phyloP scores from a whole-genome alignment of 2,797 vertebrate genomes.

The Galaxias olidus region DNA sequence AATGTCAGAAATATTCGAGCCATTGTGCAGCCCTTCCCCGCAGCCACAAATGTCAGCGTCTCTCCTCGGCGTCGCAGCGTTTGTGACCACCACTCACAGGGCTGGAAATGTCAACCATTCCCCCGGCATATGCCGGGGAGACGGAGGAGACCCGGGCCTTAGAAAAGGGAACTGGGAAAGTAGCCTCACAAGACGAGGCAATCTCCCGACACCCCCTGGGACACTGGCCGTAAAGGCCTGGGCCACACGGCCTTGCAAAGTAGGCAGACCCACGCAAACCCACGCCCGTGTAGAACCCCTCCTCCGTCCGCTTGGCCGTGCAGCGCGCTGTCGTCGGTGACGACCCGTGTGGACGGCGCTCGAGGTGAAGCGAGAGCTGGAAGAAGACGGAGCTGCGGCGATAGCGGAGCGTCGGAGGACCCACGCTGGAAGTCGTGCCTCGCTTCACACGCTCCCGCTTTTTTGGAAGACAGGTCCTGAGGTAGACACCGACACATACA shows the following conservation, averaged over 20 bases:
- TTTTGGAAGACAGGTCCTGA: too few species aligned
- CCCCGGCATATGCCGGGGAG: slow-evolving; percentile 42
- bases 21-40: slow-evolving; percentile 51
- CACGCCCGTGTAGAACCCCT: slow-evolving; percentile 12
- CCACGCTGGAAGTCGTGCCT: too few species aligned
- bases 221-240: background rate
- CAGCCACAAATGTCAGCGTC: slow-evolving; percentile 67
- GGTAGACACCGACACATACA: background rate
- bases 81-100: slow-evolving; percentile 57
- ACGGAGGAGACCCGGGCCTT: slow-evolving; percentile 35
- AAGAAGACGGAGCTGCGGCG: too few species aligned
- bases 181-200: slow-evolving; percentile 9
- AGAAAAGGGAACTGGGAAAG: slow-evolving; percentile 20
- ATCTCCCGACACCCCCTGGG: slow-evolving; percentile 29
- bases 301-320: background rate
- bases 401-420: too few species aligned
- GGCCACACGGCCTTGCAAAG: slow-evolving; percentile 17
- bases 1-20: slow-evolving; percentile 67
- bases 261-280: slow-evolving; percentile 19
- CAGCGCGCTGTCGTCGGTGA: too few species aligned
- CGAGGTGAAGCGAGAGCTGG: background rate
- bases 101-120: slow-evolving; percentile 71
- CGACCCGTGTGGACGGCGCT: background rate
- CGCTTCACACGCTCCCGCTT: too few species aligned
- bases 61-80: slow-evolving; percentile 58